Conservation (phyloP, 2,797 vertebrate genomes). For the Geotrypetes seraphini region DNA sequence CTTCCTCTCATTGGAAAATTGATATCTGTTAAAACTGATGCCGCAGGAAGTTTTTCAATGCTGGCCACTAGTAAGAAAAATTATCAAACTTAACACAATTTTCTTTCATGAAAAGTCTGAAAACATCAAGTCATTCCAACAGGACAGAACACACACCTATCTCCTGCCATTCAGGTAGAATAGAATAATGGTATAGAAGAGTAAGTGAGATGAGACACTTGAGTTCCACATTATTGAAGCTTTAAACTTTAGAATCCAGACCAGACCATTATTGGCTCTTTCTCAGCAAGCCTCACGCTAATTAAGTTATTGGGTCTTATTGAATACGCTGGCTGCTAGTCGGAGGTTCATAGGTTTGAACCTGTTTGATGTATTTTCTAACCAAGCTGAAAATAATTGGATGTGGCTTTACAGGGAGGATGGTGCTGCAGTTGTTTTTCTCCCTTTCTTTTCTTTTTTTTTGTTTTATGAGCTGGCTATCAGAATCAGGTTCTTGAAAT, state of each 20-base stretch:
- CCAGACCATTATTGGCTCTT: not conserved
- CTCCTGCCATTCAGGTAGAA: constrained; percentile 2
- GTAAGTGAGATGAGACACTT: not conserved
- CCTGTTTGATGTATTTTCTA: not conserved
- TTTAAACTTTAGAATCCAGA: constrained; percentile 3
- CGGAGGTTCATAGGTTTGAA: constrained; percentile 18
- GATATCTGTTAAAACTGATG: constrained; percentile 94
- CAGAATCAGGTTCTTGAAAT: constrained; percentile 19
- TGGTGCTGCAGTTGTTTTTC: constrained; percentile 15
- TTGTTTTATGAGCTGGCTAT: constrained; percentile 19
- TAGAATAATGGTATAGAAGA: constrained; percentile 9
- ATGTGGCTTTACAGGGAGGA: constrained; percentile 27
- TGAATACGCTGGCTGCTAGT: not conserved
- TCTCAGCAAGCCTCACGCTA: constrained; percentile 10
- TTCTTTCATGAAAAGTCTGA: not conserved
- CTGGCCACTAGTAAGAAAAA: constrained; percentile 75
- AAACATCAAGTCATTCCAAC: not conserved
- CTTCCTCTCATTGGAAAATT: constrained; percentile 98
- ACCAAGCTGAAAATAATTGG: constrained; percentile 31
- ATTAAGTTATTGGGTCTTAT: constrained; percentile 14
- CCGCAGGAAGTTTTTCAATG: constrained; percentile 94
- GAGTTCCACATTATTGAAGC: constrained; percentile 2
- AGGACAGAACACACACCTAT: not conserved
- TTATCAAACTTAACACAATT: constrained; percentile 3
- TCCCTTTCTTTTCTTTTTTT: too few relatives aligned